Percentiles rank a stretch among this genome's conserved stretches.
phyloP scores from a whole-genome alignment of 2,113 vertebrate genomes.

The Ameiurus melas region DNA sequence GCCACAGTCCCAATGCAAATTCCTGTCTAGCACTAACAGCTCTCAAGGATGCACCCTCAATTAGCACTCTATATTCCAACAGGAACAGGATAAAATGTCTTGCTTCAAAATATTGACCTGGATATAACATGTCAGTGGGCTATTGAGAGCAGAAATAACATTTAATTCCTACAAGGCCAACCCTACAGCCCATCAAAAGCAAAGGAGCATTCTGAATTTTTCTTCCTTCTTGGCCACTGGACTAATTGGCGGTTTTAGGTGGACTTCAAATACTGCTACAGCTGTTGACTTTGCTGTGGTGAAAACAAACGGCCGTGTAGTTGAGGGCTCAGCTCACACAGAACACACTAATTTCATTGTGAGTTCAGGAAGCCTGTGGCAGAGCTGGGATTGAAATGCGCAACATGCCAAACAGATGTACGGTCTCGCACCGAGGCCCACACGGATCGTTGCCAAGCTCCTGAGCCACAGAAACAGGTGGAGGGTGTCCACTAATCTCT shows the following conservation, averaged over 20 bases:
- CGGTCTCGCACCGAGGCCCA: conserved; percentile 73
- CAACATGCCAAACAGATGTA: conserved; percentile 79
- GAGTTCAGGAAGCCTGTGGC: conserved; percentile 62
- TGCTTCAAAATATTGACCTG: conserved; percentile 17
- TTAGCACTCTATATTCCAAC: conserved; percentile 11
- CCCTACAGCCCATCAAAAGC: not conserved
- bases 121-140: conserved; percentile 4
- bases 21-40: conserved; percentile 25
- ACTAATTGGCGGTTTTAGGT: conserved; percentile 36
- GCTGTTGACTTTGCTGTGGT: conserved; percentile 62
- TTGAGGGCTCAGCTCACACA: conserved; percentile 69
- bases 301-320: conserved; percentile 62
- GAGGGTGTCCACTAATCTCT: conserved; percentile 84
- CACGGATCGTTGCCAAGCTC: conserved; percentile 74
- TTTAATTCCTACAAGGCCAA: not conserved
- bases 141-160: conserved; percentile 26
- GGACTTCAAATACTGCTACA: conserved; percentile 45
- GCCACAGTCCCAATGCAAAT: conserved; percentile 40
- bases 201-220: not conserved
- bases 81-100: conserved; percentile 5
- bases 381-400: conserved; percentile 74
- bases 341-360: conserved; percentile 78
- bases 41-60: not conserved
- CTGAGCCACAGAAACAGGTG: conserved; percentile 84
- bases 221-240: conserved; percentile 8